Evolutionary conservation across 2,888 invertebrate genomes (phyloP).

Genomic region (Craniophora ligustri): DNA sequence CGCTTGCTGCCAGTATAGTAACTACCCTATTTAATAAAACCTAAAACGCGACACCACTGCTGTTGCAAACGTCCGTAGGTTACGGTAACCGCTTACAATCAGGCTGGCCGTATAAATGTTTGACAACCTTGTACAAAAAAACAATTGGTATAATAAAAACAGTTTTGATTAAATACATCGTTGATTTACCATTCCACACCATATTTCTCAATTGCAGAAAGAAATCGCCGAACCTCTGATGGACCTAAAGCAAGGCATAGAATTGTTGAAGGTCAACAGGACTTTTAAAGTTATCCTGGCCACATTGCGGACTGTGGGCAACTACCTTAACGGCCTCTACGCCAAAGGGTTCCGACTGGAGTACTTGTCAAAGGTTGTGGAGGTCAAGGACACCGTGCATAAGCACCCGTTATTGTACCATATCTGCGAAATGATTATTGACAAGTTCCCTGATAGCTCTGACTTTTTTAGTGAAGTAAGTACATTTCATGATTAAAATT

Average conservation of each 20-base stretch:
- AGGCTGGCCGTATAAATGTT: too few relatives aligned
- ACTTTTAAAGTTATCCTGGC: conserved; percentile 98
- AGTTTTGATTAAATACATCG: too few relatives aligned
- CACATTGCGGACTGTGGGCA: conserved; percentile 97
- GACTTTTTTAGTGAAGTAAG: conserved; percentile 98
- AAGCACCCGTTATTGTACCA: conserved; percentile 99
- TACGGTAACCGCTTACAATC: too few relatives aligned
- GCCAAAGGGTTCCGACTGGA: conserved; percentile 99
- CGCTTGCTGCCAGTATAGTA: too few relatives aligned
- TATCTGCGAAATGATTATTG: conserved; percentile 98
- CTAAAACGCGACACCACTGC: too few relatives aligned
- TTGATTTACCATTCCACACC: too few relatives aligned
- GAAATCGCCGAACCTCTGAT: conserved; percentile 99
- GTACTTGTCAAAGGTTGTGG: conserved; percentile 98
- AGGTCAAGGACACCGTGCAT: conserved; percentile 99
- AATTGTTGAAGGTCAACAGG: conserved; percentile 95
- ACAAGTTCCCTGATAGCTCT: conserved; percentile 97
- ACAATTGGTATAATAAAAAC: too few relatives aligned
- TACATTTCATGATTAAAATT: too few relatives aligned
- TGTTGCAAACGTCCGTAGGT: too few relatives aligned
- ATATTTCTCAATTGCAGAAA: conserved; percentile 88
- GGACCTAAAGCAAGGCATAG: conserved; percentile 99
- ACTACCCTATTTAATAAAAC: too few relatives aligned
- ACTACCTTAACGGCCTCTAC: conserved; percentile 97
- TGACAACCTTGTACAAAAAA: too few relatives aligned